Evolutionary conservation across 2,113 vertebrate genomes (phyloP).

Genomic region (Saccopteryx bilineata): DNA sequence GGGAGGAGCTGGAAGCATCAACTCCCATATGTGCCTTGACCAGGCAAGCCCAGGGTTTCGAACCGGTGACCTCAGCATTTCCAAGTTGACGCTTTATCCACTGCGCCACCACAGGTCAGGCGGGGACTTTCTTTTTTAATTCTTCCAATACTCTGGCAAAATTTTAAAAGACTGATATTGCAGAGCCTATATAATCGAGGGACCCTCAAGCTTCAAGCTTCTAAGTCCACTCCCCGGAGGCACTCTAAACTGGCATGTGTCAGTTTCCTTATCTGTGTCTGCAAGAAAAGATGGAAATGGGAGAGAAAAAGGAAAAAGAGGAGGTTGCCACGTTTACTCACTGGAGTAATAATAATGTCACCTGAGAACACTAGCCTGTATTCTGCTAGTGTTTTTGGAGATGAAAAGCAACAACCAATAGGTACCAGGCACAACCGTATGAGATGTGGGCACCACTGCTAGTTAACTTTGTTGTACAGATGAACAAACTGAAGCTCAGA

Average conservation of each 20-base stretch:
- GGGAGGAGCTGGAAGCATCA: too few species aligned
- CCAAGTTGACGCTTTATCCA: too few species aligned
- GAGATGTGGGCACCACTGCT: neutral
- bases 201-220: neutral
- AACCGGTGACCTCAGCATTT: too few species aligned
- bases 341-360: neutral
- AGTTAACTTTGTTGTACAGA: neutral
- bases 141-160: constrained; percentile 13
- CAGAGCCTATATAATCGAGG: neutral
- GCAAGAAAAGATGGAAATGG: neutral
- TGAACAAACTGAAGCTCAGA: neutral
- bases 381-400: constrained; percentile 11
- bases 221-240: neutral
- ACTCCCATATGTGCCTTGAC: too few species aligned
- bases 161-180: neutral
- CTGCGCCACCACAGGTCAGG: too few species aligned
- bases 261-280: neutral
- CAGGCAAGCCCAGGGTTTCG: too few species aligned
- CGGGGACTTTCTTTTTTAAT: neutral
- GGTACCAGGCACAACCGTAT: neutral
- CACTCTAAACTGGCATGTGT: too few species aligned
- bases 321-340: neutral
- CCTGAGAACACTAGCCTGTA: neutral
- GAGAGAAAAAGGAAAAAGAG: neutral
- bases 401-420: neutral